Evolutionary conservation across 2,888 invertebrate species (phyloP).

Genomic region (Zhuqinia jingwanae): DNA sequence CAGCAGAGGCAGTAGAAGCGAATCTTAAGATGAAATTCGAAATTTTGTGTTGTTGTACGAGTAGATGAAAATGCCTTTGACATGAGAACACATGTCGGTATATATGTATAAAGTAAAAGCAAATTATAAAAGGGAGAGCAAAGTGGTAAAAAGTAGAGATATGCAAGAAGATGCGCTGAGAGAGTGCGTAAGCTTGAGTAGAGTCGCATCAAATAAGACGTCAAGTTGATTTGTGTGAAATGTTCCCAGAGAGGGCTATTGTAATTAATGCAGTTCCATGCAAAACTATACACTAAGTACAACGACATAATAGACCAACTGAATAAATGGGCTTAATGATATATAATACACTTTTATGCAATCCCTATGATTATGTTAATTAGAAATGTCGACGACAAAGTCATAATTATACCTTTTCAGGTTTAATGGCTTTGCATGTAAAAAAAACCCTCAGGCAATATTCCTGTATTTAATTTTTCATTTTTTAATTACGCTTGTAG

Average conservation of each 20-base stretch:
- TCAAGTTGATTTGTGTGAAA: constrained; percentile 32
- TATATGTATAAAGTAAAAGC: too few relatives aligned
- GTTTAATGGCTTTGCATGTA: too few relatives aligned
- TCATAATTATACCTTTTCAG: too few relatives aligned
- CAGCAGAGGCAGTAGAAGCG: not conserved
- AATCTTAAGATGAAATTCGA: not conserved
- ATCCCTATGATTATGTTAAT: constrained; percentile 49
- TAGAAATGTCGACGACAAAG: too few relatives aligned
- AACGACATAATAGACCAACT: too few relatives aligned
- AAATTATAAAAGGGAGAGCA: not conserved
- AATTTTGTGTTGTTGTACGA: not conserved
- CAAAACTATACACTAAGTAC: not conserved
- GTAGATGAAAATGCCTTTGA: constrained; percentile 3
- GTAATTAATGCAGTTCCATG: constrained; percentile 42
- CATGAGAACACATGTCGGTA: not conserved
- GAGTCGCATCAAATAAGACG: constrained; percentile 54
- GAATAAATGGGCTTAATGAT: too few relatives aligned
- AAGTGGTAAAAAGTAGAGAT: not conserved
- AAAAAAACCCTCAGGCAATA: too few relatives aligned
- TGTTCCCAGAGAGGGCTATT: constrained; percentile 37
- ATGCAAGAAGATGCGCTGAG: constrained; percentile 8
- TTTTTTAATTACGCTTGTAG: too few relatives aligned
- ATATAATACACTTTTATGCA: too few relatives aligned
- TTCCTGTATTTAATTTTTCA: too few relatives aligned
- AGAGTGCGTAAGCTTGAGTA: too few relatives aligned